Base-by-base conservation (phyloP, 92 coral and sea anemone species). In the Siderastrea radians region DNA sequence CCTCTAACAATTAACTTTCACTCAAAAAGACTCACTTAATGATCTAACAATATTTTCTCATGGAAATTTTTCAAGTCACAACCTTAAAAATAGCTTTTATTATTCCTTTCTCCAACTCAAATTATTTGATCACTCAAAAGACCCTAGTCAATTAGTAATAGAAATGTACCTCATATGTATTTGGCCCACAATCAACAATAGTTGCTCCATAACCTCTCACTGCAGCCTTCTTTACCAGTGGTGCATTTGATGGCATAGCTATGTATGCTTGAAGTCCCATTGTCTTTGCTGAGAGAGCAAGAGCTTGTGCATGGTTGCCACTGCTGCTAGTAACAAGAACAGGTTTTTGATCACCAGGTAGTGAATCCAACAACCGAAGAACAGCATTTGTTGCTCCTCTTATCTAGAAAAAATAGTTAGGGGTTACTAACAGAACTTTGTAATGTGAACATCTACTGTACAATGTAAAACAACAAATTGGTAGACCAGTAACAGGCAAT, bases 371-470 rank as follows among this genome's bases (percentile, higher is more conserved):
- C 44, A 97, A 77, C 63, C 80, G 91, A 13, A 92, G 92, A 69
- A 97, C 98, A 46, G 98, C 98, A 94, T 97, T 97, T 83, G 93
- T 92, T 9, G 99, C 98, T 64, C 99, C 99, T 60, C 99, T 95
- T 77, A 97, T 95, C 99, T 97, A 67, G 61, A 66, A 70, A 49
- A 76, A 26, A 26, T 26, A 26, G 38, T 26, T 26, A 26, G 38
- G 38, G 38, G 38, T 26, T 26, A 26, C 38, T 26, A 26, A 26
- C 38, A 26, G 38, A 26, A 26, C 38, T 26, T 26, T 26, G 38
- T 26, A 26, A 26, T 26, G 38, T 26, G 38, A 26, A 26, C 38
- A 26, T 26, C 38, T 26, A 26, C 38, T 26, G 38, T 26, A 26
- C 38, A 26, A 26, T 26, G 38, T 26, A 26, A 26, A 26, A 26